These are phyloP conservation scores for Serilophus lunatus DNA, from an alignment of 2,113 vertebrate species.

Conservation along the genomic window DNA sequence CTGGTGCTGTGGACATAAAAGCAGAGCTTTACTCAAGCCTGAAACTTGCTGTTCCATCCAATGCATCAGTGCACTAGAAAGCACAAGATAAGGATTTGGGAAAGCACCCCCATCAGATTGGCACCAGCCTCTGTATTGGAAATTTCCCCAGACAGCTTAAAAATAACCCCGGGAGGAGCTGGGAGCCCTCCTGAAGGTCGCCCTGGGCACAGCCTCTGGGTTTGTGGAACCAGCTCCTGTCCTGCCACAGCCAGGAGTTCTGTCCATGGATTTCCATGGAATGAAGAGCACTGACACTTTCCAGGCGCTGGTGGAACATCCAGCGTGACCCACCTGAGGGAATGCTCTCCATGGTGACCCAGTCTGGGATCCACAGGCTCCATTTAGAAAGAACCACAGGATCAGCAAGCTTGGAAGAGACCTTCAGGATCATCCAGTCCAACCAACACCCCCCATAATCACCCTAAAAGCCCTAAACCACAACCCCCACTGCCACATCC, in stretches of 20 bases:
- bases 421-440: background rate
- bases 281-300: too few relatives aligned
- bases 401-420: background rate
- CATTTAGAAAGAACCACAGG: background rate
- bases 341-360: background rate
- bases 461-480: background rate
- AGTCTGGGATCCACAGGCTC: background rate
- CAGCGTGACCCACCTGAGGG: fast-evolving
- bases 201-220: background rate
- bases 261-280: too few relatives aligned
- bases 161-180: background rate
- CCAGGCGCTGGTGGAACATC: fast-evolving
- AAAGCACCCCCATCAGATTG: background rate
- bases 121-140: constrained; percentile 14
- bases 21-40: background rate
- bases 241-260: fast-evolving
- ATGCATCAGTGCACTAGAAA: constrained; percentile 31
- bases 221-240: background rate
- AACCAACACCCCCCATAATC: fast-evolving
- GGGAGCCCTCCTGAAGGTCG: constrained; percentile 35
- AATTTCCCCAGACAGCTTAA: constrained; percentile 49
- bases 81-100: constrained; percentile 44
- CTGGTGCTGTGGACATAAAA: background rate
- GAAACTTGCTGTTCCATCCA: background rate
- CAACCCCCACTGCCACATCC: background rate